Base-by-base conservation (phyloP, 2,113 vertebrate genomes). In the Prunella fulvescens region DNA sequence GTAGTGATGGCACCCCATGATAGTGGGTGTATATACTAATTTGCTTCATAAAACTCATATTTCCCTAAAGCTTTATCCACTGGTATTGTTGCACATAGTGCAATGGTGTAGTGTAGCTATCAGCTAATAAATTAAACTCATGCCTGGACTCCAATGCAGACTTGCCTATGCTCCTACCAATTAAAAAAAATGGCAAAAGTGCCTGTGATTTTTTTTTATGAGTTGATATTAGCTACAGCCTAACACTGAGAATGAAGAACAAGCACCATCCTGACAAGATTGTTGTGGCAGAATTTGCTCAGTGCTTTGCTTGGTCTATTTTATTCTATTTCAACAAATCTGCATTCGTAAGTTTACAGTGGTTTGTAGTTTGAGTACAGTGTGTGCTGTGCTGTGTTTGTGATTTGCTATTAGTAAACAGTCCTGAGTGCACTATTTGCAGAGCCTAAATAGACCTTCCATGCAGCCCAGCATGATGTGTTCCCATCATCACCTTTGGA, bases 191-290 rank as follows among this genome's bases (percentile, higher is more conserved):
- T 33, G 25, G 44, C 6, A 80, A 61, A 93, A 70, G 22, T 51
- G 51, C 71, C 51, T 64, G 35, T 51, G 47, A 45, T 25, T 67
- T 76, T 80, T 80, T 80, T 82, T 10, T 23, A 19, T 66, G 47
- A 29, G 15, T 44, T 88, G 28, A 56, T 71, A 64, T 37, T 33
- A 83, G 25, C 44, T 86, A 50, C 29, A 76, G 69, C 16, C 45
- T 69, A 64, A 69, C 50, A 58, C 44, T 47, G 66, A 90, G 78
- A 88, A 73, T 23, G 4, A 62, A 50, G 47, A 51, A 51, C 10
- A 31, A 74, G 33, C 0, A 1, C 37, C 2, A 1, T 83, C 42
- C 71, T 40, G 29, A 51, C 1, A 1, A 86, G 65, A 24, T 26
- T 47, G 50, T 18, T 50, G 33, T 11, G 35, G 42, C 35, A 66